Evolutionary conservation across 2,113 vertebrate genomes (phyloP).

Genomic region (Cyanocitta stelleri): DNA sequence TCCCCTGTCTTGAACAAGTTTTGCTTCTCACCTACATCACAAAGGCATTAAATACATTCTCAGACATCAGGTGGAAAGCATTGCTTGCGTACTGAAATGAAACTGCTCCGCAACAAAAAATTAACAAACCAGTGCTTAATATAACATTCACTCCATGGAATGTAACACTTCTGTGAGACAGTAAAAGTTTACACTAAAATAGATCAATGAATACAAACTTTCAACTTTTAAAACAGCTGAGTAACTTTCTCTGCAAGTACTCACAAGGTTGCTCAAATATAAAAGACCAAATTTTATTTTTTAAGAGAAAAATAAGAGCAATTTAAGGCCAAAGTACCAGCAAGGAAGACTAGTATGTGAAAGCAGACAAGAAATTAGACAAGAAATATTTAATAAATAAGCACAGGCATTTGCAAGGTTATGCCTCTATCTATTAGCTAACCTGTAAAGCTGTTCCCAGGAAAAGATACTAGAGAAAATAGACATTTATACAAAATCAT

Average conservation of each 20-base stretch:
- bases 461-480: slow-evolving; percentile 79
- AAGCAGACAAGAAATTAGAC: slow-evolving; percentile 1
- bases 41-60: slow-evolving; percentile 18
- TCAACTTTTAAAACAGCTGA: neutral
- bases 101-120: neutral
- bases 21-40: neutral
- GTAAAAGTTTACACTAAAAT: neutral
- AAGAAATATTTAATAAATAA: slow-evolving; percentile 31
- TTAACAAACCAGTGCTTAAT: neutral
- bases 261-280: slow-evolving; percentile 19
- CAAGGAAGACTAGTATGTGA: slow-evolving; percentile 53
- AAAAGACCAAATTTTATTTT: slow-evolving; percentile 32
- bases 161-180: neutral
- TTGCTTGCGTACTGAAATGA: neutral
- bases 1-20: neutral
- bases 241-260: slow-evolving; percentile 28
- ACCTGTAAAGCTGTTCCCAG: slow-evolving; percentile 65
- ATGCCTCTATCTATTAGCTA: slow-evolving; percentile 43
- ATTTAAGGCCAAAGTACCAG: slow-evolving; percentile 58
- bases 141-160: neutral
- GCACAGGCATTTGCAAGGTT: slow-evolving; percentile 60
- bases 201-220: neutral
- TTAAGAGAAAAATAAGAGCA: slow-evolving; percentile 27
- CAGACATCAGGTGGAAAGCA: neutral
- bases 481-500: slow-evolving; percentile 83